Base-by-base conservation (phyloP, 2,888 invertebrate species). In the Pogonocherus hispidulus region DNA sequence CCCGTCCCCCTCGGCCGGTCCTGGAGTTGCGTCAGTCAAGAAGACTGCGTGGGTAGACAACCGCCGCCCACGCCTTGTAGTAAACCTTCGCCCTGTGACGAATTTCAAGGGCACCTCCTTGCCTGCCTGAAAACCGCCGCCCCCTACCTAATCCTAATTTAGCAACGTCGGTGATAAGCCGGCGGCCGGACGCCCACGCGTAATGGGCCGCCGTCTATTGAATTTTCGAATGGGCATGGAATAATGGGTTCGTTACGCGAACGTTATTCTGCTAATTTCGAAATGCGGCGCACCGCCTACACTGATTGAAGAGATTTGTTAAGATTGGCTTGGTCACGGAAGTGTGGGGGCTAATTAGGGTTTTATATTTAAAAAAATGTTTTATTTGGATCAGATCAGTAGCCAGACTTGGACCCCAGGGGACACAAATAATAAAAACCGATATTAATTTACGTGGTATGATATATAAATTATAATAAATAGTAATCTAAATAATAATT, bases 41-140 rank as follows among this genome's bases (percentile, higher is more conserved):
- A 32, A 14, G 35, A 16, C 6, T 16, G 62, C 51, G 62, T 62
- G 51, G 62, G 62, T 49, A 62, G 62, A 37, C 62, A 62, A 62
- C 49, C 51, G 62, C 20, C 51, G 49, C 62, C 62, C 62, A 62
- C 62, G 62, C 62, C 6, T 23, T 46, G 62, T 62, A 51, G 62
- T 62, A 62, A 62, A 62, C 62, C 59, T 62, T 62, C 62, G 62
- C 62, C 62, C 62, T 62, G 51, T 60, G 62, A 62, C 51, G 62
- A 51, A 32, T 51, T 62, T 62, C 62, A 62, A 62, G 62, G 59
- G 23, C 62, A 41, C 14, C 41, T 41, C 49, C 32, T 51, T 37
- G 22, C 51, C 18, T 20, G 19, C 49, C 37, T 14, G 27, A 62
- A 37, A 49, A 35, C 51, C 19, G 44, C 46, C 57, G 44, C 32